Evolutionary conservation across 1,140 invertebrate species (phyloP), one percentile per base, ranked within the genome.

Genomic region (Aleiodes sp.): DNA sequence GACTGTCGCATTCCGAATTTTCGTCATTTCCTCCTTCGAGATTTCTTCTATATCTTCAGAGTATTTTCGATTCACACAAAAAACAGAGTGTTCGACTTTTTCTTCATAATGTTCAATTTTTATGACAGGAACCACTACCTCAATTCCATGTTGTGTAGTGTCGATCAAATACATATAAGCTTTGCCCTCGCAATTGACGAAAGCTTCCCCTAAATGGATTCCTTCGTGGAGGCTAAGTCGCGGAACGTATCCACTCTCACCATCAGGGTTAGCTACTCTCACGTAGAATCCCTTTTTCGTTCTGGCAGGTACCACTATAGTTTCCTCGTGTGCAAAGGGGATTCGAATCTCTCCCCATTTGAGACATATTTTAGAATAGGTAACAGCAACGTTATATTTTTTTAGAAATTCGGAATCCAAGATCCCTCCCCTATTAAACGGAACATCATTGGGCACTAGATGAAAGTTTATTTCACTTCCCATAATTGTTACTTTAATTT

Each of bases 291-390:
- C n/a, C 14, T 41, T 41, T n/a, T 41, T 41, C 4, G 39, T 41
- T 41, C 39, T 4, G 9, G 39, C 39, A 12, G n/a, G 39, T 7
- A 41, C 14, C n/a, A 59, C 28, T 61, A 29, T 65, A 39, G 59
- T 61, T 41, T 65, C 60, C 46, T n/a, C 59, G 31, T 68, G 37
- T 61, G 26, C 56, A 66, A 60, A 66, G 56, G 65, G 65, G 35
- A 66, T 31, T 60, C 69, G 65, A 59, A 70, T 66, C 35, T 70
- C 59, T 57, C 63, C 52, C 57, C 56, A 57, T 66, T 6, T 41
- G 2, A 26, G 19, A 31, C 26, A 31, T 9, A 19, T 14, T 12
- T 8, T 9, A 52, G 35, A 39, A 43, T 64, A 33, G 4, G 16
- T 9, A 35, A 19, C 16, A 12, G 37, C 24, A 7, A 37, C 19